Percentiles rank a stretch among this genome's conserved stretches.
Conservation (phyloP, 2,888 invertebrate species). For the Mamestra brassicae region DNA sequence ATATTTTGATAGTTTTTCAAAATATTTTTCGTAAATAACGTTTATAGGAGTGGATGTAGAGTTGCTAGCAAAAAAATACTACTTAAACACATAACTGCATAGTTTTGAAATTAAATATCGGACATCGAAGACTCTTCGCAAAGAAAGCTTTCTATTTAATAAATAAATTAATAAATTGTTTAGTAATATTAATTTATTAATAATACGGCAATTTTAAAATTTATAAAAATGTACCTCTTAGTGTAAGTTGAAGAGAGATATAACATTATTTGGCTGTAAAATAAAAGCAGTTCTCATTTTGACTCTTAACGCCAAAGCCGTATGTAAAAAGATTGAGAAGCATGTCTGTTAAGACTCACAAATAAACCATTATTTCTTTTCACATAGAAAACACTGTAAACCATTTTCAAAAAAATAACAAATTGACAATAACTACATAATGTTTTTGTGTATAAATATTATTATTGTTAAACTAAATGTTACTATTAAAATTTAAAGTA, state of each 20-base stretch:
- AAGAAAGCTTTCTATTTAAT: slow-evolving; percentile 21
- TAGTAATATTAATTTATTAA: neutral
- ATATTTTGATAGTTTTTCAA: neutral
- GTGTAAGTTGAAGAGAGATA: neutral
- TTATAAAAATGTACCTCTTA: neutral
- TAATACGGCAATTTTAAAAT: neutral
- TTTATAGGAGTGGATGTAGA: neutral
- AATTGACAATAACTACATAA: slow-evolving; percentile 77
- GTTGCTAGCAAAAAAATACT: neutral
- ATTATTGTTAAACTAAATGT: slow-evolving; percentile 61
- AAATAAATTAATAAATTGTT: neutral
- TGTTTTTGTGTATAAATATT: slow-evolving; percentile 64
- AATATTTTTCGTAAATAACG: neutral
- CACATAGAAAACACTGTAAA: slow-evolving; percentile 37
- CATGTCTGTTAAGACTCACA: neutral
- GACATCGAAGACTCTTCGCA: slow-evolving; percentile 32
- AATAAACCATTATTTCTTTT: neutral
- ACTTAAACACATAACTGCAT: neutral
- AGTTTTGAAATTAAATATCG: neutral
- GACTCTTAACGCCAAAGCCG: neutral
- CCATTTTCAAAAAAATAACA: slow-evolving; percentile 60
- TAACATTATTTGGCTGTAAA: neutral
- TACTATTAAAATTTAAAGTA: slow-evolving; percentile 36
- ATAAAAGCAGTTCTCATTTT: neutral
- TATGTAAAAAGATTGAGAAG: neutral